Evolutionary conservation across 2,113 vertebrate species (phyloP), one percentile per base, ranked within the genome.

Genomic region (Burhinus oedicnemus): DNA sequence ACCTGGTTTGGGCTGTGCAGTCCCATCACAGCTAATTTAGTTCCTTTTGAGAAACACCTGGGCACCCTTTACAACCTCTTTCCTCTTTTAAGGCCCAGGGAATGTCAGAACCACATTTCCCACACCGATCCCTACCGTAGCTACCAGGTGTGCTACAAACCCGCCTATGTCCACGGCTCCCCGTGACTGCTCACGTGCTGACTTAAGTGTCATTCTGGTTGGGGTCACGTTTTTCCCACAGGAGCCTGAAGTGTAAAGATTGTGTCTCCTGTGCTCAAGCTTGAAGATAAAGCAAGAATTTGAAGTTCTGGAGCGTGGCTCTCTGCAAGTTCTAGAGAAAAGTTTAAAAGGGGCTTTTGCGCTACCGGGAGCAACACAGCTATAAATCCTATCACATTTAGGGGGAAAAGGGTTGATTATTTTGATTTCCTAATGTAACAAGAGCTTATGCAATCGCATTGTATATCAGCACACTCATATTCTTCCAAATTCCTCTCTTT

Each of bases 351-450:
- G 68, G 61, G 57, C 25, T 88, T 94, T 89, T 87, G 69, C 19
- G 15, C 74, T n/a, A 29, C 19, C 12, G 68, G 57, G 65, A 79
- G 51, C 30, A 70, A 29, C 17, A 29, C 26, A 27, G 12, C n/a
- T 58, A 25, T 34, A 38, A 92, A 71, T 86, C 79, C 26, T 20
- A 40, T n/a, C 60, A 4, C 11, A 21, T 60, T 88, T 58, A 80
- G 44, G n/a, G 64, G 38, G 36, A 86, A 89, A 81, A 92, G 80
- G 69, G 60, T 62, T 0, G 4, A 65, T 91, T 86, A 45, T 49
- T 96, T 92, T 84, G 76, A 60, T 95, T 94, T 94, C 45, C 32
- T 87, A 89, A 91, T 13, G 25, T 23, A 78, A 26, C 68, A 66
- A 66, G 66, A 76, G 71, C 64, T 95, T 70, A 61, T 83, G 86